phyloP scores from a whole-genome alignment of 2,888 invertebrate genomes.

The Panorpa germanica region DNA sequence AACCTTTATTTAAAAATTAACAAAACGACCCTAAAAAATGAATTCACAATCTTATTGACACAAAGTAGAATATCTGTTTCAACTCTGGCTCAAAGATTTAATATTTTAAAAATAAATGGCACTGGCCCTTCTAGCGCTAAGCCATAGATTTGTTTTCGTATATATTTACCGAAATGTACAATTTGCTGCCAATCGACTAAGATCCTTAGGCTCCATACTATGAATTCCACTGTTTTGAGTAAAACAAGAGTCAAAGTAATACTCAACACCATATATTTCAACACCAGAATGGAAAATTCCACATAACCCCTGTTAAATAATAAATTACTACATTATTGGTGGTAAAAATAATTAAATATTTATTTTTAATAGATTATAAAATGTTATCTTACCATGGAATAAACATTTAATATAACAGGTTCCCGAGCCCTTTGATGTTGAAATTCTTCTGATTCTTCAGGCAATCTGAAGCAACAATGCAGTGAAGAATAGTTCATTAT shows the following conservation, averaged over 20 bases:
- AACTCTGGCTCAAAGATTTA: no score
- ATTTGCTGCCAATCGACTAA: slow-evolving; percentile 91
- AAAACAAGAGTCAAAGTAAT: slow-evolving; percentile 73
- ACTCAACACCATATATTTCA: slow-evolving; percentile 71
- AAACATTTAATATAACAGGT: slow-evolving; percentile 90
- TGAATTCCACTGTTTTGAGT: slow-evolving; percentile 95
- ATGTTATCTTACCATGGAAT: slow-evolving; percentile 74
- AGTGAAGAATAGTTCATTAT: slow-evolving; percentile 26
- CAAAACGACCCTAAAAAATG: no score
- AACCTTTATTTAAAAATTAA: no score
- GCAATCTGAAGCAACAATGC: slow-evolving; percentile 25
- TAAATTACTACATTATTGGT: slow-evolving; percentile 3
- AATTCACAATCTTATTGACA: no score
- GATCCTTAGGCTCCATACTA: slow-evolving; percentile 87
- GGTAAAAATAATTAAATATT: not conserved
- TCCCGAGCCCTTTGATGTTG: slow-evolving; percentile 62
- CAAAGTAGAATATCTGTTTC: no score
- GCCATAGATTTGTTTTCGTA: slow-evolving; percentile 9
- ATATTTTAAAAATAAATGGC: no score
- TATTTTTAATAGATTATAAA: slow-evolving; percentile 1
- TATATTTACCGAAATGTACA: slow-evolving; percentile 75
- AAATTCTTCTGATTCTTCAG: slow-evolving; percentile 26
- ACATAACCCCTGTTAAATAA: slow-evolving; percentile 57
- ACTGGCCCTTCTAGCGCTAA: no score
- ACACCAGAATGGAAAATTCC: slow-evolving; percentile 98